These are phyloP conservation scores for Passer montanus DNA, from an alignment of 2,113 vertebrate species.

Conservation along the genomic window DNA sequence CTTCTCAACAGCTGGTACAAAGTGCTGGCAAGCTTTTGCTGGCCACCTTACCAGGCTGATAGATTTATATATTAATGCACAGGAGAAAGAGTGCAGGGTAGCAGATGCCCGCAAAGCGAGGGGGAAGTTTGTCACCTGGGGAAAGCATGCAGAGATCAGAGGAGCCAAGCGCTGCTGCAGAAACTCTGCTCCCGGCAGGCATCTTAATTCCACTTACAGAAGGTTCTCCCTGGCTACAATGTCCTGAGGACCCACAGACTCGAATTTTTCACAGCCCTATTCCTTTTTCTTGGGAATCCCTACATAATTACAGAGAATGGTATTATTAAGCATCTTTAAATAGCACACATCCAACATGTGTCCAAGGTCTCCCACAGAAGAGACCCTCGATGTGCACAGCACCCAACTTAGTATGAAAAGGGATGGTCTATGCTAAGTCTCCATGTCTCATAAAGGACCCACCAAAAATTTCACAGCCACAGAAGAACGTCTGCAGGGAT, in stretches of 20 bases:
- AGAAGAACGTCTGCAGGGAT: not conserved
- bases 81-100: not conserved
- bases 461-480: not conserved
- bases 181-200: not conserved
- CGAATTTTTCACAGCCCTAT: not conserved
- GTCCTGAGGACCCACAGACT: not conserved
- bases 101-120: not conserved
- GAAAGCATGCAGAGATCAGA: conserved; percentile 49
- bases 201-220: not conserved
- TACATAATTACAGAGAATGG: not conserved
- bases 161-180: not conserved
- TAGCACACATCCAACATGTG: not conserved
- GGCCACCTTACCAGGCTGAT: not conserved
- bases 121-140: conserved; percentile 40
- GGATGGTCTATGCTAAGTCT: not conserved
- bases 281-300: not conserved
- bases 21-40: not conserved
- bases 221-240: not conserved
- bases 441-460: not conserved
- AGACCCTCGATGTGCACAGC: not conserved
- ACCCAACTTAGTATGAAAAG: not conserved
- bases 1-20: conserved; percentile 26
- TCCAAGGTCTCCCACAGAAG: not conserved
- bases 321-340: not conserved
- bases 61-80: conserved; percentile 1